A percentile compares a stretch with the other conserved stretches of the same genome.
These are phyloP conservation scores for Setophaga kirtlandii DNA, from an alignment of 2,113 vertebrate genomes.

Conservation along the genomic window DNA sequence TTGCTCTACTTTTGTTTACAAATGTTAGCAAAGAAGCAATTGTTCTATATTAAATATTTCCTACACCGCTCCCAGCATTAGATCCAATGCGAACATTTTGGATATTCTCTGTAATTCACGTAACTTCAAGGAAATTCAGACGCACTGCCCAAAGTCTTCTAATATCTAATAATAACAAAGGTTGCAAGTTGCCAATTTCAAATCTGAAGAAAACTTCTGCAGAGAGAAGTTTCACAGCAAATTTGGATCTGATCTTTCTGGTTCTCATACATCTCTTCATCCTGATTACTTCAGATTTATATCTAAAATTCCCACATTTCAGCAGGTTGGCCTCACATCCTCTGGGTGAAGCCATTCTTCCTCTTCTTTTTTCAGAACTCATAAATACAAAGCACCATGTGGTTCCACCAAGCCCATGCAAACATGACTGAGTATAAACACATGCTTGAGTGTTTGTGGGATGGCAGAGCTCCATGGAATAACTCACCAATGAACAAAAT, in stretches of 20 bases:
- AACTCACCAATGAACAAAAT: slow-evolving; percentile 96
- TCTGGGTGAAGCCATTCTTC: not conserved
- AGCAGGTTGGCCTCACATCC: rapidly evolving
- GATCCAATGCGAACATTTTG: not conserved
- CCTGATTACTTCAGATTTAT: not conserved
- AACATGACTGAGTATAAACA: not conserved
- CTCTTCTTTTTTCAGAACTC: not conserved
- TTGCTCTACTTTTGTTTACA: not conserved
- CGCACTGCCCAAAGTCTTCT: not conserved
- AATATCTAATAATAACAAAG: not conserved
- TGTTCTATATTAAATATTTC: not conserved
- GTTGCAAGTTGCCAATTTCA: not conserved
- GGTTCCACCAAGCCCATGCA: not conserved
- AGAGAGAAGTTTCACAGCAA: not conserved
- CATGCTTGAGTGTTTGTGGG: not conserved
- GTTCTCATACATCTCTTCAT: not conserved
- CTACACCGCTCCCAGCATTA: not conserved
- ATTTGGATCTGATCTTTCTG: not conserved
- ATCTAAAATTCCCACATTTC: not conserved
- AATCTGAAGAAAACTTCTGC: not conserved
- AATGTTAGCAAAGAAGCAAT: not conserved
- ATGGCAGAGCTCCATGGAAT: not conserved
- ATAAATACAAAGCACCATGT: not conserved
- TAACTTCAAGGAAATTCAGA: not conserved
- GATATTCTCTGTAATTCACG: not conserved